Evolutionary conservation across 2,113 vertebrate species (phyloP), one percentile per base, ranked within the genome.

Genomic region (Apteryx mantelli): DNA sequence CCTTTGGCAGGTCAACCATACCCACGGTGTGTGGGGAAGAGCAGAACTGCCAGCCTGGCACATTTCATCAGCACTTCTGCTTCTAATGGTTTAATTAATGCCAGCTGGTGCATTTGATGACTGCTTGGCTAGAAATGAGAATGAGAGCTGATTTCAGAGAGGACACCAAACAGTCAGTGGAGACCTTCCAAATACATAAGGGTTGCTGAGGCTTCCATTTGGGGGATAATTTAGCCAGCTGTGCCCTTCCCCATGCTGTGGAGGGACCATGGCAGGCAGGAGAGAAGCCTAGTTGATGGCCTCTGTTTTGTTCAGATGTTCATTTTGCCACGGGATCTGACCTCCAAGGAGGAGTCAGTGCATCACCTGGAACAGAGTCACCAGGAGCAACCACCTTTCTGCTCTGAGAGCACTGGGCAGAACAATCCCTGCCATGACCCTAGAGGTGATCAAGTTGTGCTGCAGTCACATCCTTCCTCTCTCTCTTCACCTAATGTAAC

Each of bases 371-470:
- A 58, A 40, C 17, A 36, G 21, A 48, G 18, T 16, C 21, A 63
- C 11, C 2, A 0, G 5, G 25, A 70, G 24, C 22, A 76, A 20
- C 5, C 12, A 20, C 44, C 9, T 38, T 81, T 55, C n/a, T 4
- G 1, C 4, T 38, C 24, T 25, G 8, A 0, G 2, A 26, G 17
- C 1, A 10, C 46, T 0, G 12, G 42, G 56, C 5, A 77, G 66
- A 81, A 44, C 40, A 42, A 56, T 65, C 46, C 73, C 71, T 53
- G 40, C 19, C 1, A 0, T 32, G 85, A 52, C 38, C 76, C 86
- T 13, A 11, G 50, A 58, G 56, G 34, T 1, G 0, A 0, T 1
- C 11, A 24, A 65, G 12, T 32, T 42, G 22, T 15, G 66, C 53
- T 86, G 87, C 88, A 7, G 40, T 52, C 2, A 1, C 0, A 5